Base-by-base conservation (phyloP, 2,888 invertebrate genomes). In the Cybosia mesomella region DNA sequence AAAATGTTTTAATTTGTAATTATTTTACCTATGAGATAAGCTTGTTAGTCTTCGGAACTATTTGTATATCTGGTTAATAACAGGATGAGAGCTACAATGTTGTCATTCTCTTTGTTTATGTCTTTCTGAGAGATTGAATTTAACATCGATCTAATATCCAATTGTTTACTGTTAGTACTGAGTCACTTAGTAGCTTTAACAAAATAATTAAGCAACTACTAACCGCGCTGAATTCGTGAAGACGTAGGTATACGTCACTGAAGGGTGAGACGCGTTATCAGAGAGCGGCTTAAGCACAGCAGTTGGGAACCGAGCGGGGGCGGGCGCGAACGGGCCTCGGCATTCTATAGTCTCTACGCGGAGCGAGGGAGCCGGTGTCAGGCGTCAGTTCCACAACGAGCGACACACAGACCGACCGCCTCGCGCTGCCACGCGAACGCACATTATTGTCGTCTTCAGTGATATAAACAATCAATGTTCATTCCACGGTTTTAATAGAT, bases 381-480 rank as follows among this genome's bases (percentile, higher is more conserved):
- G 89, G 83, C 90, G 93, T 90, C 93, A 94, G 95, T 94, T 83
- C 86, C 84, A 86, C 85, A 86, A 87, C 86, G 90, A 90, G 88
- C 93, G 91, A 93, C 93, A 90, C 84, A 88, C 92, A 88, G 91
- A 84, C 86, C 91, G 93, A 90, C 86, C 94, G 93, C 90, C 85
- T 88, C 89, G 91, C 91, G 88, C 86, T 83, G 82, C 85, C 80
- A 82, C 89, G 89, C 89, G 87, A 85, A 89, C 91, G 82, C 74
- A 72, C 67, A 59, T 28, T 28, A 28, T 64, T 39, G 65, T 70
- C 71, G 70, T 77, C 74, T 75, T 80, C 79, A 86, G 86, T 86
- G 90, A 91, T 88, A 91, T 92, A 90, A 91, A 91, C 92, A 68
- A 74, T 89, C 92, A 90, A 92, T 93, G 89, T 72, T 78, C 71